phyloP scores from a whole-genome alignment of 2,797 vertebrate species.

The Galagoides demidoff region DNA sequence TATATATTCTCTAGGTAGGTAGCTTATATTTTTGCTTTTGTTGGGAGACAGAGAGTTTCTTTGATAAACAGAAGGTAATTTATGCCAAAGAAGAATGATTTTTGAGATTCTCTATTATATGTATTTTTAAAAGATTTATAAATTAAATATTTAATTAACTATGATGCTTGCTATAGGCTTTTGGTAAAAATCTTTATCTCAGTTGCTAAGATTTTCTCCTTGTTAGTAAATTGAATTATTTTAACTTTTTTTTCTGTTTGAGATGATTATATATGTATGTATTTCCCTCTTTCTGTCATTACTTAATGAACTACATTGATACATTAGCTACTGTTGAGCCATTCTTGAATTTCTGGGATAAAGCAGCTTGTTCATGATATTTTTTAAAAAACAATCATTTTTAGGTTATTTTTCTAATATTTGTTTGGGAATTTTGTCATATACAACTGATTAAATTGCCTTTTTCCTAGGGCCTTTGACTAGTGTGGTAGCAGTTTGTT shows the following conservation, averaged over 20 bases:
- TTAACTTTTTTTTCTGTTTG: background rate
- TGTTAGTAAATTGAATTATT: background rate
- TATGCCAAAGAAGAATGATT: background rate
- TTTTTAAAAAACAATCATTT: background rate
- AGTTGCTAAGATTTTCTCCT: constrained; percentile 1
- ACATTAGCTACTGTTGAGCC: background rate
- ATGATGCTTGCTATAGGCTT: background rate
- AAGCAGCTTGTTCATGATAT: background rate
- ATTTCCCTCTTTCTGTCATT: background rate
- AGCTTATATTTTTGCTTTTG: background rate
- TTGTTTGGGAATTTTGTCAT: background rate
- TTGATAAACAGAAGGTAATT: constrained; percentile 14
- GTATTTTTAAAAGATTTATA: background rate
- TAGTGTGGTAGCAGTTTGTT: background rate
- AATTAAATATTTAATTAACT: background rate
- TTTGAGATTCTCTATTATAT: background rate
- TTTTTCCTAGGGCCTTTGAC: background rate
- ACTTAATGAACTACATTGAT: background rate
- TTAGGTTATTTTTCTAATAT: background rate
- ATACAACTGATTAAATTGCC: background rate
- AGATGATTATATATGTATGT: background rate
- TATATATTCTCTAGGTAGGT: background rate
- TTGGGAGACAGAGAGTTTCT: background rate
- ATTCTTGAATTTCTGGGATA: background rate
- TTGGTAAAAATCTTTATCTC: background rate